These are phyloP conservation scores for Drosophila watanabei DNA, from an alignment of 1,140 invertebrate genomes.

Conservation along the genomic window DNA sequence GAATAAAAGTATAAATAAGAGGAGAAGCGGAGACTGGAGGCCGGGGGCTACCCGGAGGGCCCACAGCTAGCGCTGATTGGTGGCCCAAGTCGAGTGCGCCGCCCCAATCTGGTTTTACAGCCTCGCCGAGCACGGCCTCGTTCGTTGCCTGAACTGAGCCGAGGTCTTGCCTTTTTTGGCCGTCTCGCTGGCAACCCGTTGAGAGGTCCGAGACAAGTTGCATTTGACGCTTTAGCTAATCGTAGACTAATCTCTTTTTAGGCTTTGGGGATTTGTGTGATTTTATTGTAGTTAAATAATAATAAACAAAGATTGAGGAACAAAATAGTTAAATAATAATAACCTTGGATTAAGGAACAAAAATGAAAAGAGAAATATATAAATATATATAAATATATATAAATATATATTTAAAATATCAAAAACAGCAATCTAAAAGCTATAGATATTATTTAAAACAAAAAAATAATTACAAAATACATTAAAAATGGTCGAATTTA, in stretches of 20 bases:
- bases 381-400: no score
- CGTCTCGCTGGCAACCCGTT: not conserved
- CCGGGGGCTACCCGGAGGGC: constrained; percentile 27
- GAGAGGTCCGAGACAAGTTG: constrained; percentile 1
- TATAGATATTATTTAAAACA: no score
- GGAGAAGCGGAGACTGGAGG: constrained; percentile 7
- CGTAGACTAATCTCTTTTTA: not conserved
- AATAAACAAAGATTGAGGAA: no score
- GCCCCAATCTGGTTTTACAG: constrained; percentile 79
- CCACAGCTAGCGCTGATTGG: constrained; percentile 68
- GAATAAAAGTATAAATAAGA: not conserved
- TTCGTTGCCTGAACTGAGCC: constrained; percentile 37
- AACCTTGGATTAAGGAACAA: no score
- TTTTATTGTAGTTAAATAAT: not conserved
- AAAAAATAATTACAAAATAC: not conserved
- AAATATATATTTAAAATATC: no score
- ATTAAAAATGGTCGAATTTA: not conserved
- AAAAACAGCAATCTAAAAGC: no score
- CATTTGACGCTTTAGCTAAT: constrained; percentile 8
- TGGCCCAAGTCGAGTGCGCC: constrained; percentile 62
- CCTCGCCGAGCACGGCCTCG: constrained; percentile 40
- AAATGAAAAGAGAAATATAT: no score
- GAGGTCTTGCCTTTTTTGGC: constrained; percentile 4
- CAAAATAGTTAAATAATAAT: not conserved
- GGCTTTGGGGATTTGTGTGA: not conserved